These are phyloP conservation scores for Pyralis farinalis DNA, from an alignment of 2,888 invertebrate genomes.

Conservation along the genomic window DNA sequence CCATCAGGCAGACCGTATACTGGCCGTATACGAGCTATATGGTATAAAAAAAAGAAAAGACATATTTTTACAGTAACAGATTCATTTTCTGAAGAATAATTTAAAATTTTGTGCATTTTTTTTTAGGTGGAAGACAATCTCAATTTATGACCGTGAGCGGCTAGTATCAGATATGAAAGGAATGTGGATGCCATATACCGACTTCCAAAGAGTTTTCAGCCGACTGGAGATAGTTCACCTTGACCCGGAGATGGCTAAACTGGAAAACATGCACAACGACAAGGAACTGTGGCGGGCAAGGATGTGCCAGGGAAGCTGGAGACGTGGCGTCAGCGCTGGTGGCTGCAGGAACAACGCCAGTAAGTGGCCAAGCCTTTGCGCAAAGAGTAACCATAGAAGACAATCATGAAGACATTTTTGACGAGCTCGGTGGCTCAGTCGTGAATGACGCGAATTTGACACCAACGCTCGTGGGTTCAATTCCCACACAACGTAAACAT, in stretches of 20 bases:
- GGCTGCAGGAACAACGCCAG: slow-evolving; percentile 93
- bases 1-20: too few relatives aligned
- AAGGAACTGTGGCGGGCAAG: slow-evolving; percentile 92
- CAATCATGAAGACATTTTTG: too few relatives aligned
- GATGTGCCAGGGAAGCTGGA: slow-evolving; percentile 93
- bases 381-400: too few relatives aligned
- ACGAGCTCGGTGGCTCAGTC: too few relatives aligned
- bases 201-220: slow-evolving; percentile 91
- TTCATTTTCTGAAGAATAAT: too few relatives aligned
- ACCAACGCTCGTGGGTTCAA: too few relatives aligned
- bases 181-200: slow-evolving; percentile 92
- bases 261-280: slow-evolving; percentile 90
- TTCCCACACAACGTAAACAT: too few relatives aligned
- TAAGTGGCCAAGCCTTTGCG: slow-evolving; percentile 57
- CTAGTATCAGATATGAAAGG: slow-evolving; percentile 85
- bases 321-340: slow-evolving; percentile 92
- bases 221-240: slow-evolving; percentile 92
- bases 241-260: slow-evolving; percentile 92
- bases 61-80: too few relatives aligned
- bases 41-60: too few relatives aligned
- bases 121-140: slow-evolving; percentile 86
- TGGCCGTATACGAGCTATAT: too few relatives aligned
- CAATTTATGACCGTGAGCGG: slow-evolving; percentile 86
- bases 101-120: too few relatives aligned
- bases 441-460: too few relatives aligned